Percentiles rank a stretch among this genome's conserved stretches.
Conservation (phyloP, 2,888 invertebrate genomes). For the Lobophora halterata region DNA sequence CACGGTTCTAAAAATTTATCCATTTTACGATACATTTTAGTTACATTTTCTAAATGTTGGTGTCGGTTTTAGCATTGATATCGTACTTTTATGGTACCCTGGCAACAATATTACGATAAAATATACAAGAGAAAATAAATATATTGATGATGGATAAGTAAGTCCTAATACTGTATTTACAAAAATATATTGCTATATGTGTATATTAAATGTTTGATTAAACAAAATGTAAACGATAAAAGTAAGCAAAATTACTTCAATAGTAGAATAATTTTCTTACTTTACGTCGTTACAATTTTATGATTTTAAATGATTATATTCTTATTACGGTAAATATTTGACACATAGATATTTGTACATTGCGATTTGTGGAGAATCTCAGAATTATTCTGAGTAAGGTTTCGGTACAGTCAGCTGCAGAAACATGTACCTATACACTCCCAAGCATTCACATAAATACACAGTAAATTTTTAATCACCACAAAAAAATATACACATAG, state of each 20-base stretch:
- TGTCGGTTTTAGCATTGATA: no score
- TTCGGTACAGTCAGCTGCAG: no score
- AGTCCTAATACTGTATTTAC: constrained; percentile 63
- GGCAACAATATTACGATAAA: constrained; percentile 43
- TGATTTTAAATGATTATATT: constrained; percentile 23
- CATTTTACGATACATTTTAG: no score
- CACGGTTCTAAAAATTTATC: no score
- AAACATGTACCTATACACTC: no score
- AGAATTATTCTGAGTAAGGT: no score
- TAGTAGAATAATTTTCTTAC: constrained; percentile 1
- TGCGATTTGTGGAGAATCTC: constrained; percentile 40
- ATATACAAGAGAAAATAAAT: constrained; percentile 42
- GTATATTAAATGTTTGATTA: constrained; percentile 31
- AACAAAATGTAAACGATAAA: no score
- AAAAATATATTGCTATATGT: constrained; percentile 54
- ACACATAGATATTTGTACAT: constrained; percentile 65
- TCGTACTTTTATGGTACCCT: constrained; percentile 8
- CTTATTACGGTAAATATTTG: constrained; percentile 48
- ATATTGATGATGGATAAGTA: constrained; percentile 47
- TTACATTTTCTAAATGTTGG: no score
- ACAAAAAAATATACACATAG: no score
- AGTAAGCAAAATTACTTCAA: background rate
- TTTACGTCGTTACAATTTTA: constrained; percentile 11
- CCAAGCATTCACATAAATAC: no score
- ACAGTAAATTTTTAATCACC: no score